Evolutionary conservation across 1,140 invertebrate genomes (phyloP).

Genomic region (Nasonia longicornis): DNA sequence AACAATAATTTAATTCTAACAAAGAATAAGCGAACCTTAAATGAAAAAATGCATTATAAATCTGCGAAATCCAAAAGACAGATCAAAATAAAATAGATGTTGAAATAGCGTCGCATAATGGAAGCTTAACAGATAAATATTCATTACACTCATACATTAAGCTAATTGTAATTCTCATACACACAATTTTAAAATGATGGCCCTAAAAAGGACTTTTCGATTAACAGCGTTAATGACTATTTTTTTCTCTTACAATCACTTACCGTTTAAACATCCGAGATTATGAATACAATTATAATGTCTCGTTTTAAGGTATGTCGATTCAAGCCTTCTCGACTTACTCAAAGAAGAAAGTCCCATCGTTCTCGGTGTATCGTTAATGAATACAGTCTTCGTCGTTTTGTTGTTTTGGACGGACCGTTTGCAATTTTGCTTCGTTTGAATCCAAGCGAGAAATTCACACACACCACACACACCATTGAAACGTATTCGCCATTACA

Average conservation of each 20-base stretch:
- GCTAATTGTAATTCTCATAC: constrained; percentile 4
- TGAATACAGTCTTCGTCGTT: constrained; percentile 25
- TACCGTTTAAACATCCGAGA: constrained; percentile 23
- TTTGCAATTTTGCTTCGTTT: constrained; percentile 6
- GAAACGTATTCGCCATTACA: constrained; percentile 5
- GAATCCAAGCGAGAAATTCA: neutral
- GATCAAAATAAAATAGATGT: constrained; percentile 20
- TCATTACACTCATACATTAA: constrained; percentile 19
- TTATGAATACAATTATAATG: constrained; percentile 32
- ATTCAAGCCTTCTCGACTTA: constrained; percentile 5
- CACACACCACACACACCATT: neutral
- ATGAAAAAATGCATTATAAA: constrained; percentile 13
- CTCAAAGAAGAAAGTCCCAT: neutral
- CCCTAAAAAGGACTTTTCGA: constrained; percentile 15
- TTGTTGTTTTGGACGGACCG: constrained; percentile 20
- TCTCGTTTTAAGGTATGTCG: constrained; percentile 22
- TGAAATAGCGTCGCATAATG: neutral
- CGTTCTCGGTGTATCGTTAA: constrained; percentile 5
- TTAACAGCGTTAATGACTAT: constrained; percentile 43
- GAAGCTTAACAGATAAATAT: constrained; percentile 21
- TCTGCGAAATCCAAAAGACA: neutral
- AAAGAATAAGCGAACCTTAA: neutral
- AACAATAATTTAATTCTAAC: neutral
- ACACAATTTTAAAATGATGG: constrained; percentile 21
- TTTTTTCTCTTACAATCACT: constrained; percentile 33